A percentile compares a stretch with the other conserved stretches of the same genome.
Evolutionary conservation across 2,888 invertebrate species (phyloP).

Genomic region (Drosophila cyrtoloma): DNA sequence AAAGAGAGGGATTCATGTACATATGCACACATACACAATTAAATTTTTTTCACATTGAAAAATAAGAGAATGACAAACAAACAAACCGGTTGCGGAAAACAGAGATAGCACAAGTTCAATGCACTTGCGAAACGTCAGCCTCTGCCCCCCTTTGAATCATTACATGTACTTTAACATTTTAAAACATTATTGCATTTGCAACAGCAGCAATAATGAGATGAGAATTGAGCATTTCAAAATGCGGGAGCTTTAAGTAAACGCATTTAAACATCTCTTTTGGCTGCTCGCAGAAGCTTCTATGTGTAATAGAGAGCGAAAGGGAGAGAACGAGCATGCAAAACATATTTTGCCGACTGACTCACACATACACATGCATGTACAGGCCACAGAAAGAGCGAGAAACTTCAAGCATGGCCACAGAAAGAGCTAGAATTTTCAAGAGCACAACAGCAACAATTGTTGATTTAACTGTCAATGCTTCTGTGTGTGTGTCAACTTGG

Average conservation of each 20-base stretch:
- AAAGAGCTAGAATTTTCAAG: constrained; percentile 64
- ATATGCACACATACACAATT: not conserved
- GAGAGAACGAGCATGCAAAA: constrained; percentile 11
- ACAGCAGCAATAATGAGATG: constrained; percentile 1
- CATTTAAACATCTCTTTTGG: not conserved
- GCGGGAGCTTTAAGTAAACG: constrained; percentile 21
- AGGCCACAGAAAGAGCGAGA: constrained; percentile 59
- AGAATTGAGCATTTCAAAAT: constrained; percentile 3
- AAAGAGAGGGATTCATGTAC: not conserved
- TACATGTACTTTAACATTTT: constrained; percentile 25
- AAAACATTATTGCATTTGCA: constrained; percentile 10
- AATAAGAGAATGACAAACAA: constrained; percentile 25
- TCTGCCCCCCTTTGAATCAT: not conserved
- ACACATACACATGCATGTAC: not conserved
- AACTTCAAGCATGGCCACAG: constrained; percentile 1
- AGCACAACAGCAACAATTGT: constrained; percentile 39
- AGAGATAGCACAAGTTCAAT: constrained; percentile 64
- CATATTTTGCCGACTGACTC: constrained; percentile 25
- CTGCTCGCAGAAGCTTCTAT: constrained; percentile 19
- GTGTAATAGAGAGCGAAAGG: constrained; percentile 3
- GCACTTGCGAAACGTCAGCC: constrained; percentile 48
- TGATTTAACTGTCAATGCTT: constrained; percentile 15
- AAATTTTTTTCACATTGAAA: not conserved
- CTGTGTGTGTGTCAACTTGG: constrained; percentile 36
- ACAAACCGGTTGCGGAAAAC: constrained; percentile 36